Conservation (phyloP, 2,888 invertebrate genomes). For the Pachydiplax longipennis region DNA sequence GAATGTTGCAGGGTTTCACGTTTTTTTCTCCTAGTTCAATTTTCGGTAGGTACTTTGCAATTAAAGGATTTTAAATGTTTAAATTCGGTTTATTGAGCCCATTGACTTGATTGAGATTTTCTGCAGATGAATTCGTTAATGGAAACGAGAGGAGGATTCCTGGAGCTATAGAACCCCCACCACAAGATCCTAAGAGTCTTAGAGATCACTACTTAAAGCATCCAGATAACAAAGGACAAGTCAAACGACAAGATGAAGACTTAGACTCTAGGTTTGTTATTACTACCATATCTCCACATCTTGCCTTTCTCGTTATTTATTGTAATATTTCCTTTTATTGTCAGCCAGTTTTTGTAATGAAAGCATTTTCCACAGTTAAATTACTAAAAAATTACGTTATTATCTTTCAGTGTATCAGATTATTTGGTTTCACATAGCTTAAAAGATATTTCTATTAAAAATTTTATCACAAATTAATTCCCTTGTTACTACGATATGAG, state of each 20-base stretch:
- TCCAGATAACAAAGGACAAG: not conserved
- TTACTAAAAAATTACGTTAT: no score
- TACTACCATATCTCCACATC: no score
- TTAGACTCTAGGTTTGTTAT: not conserved
- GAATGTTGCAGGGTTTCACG: not conserved
- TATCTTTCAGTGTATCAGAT: no score
- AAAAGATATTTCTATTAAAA: no score
- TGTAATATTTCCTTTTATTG: not conserved
- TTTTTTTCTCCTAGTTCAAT: not conserved
- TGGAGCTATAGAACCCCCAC: not conserved
- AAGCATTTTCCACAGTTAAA: not conserved
- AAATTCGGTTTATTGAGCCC: no score
- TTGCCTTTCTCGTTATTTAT: not conserved
- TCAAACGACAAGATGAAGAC: not conserved
- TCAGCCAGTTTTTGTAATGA: not conserved
- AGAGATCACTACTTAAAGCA: conserved; percentile 8
- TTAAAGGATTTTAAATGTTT: not conserved
- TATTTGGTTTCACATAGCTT: no score
- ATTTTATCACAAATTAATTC: no score
- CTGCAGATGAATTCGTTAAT: not conserved
- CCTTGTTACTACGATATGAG: no score
- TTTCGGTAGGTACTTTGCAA: not conserved
- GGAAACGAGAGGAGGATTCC: not conserved
- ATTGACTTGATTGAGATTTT: not conserved
- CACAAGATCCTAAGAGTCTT: not conserved